phyloP scores from a whole-genome alignment of 1,140 invertebrate species.

The Elymnias hypermnestra region DNA sequence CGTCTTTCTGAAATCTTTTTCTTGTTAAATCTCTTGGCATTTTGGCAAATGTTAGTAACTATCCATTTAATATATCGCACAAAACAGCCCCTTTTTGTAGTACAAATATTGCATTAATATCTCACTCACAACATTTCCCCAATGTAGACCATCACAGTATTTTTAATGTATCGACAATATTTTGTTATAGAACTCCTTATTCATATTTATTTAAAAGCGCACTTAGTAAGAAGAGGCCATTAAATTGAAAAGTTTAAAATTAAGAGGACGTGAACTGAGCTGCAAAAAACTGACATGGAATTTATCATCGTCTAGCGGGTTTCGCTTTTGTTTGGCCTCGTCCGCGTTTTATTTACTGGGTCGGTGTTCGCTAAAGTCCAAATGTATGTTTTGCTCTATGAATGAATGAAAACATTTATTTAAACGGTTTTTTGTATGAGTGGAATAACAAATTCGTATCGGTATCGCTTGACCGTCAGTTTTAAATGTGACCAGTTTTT shows the following conservation, averaged over 20 bases:
- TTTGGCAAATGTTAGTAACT: too few species aligned
- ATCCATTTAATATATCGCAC: too few species aligned
- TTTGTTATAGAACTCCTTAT: constrained; percentile 1
- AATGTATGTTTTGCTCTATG: not conserved
- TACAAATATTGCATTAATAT: too few species aligned
- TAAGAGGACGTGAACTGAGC: constrained; percentile 3
- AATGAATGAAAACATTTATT: not conserved
- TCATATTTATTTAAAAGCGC: constrained; percentile 5
- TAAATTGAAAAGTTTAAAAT: constrained; percentile 14
- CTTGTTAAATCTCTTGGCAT: too few species aligned
- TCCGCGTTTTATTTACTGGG: constrained; percentile 1
- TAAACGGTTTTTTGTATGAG: not conserved
- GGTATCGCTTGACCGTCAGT: too few species aligned
- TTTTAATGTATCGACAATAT: not conserved
- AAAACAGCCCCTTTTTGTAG: too few species aligned
- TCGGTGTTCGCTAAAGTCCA: not conserved
- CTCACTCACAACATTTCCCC: too few species aligned
- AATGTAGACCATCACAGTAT: too few species aligned
- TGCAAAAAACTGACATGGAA: constrained; percentile 4
- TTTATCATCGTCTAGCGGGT: constrained; percentile 6
- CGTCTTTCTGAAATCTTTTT: too few species aligned
- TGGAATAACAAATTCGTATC: too few species aligned
- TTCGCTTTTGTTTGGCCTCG: constrained; percentile 6
- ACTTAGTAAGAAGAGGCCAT: constrained; percentile 2
- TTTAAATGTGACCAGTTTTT: too few species aligned